A percentile compares a stretch with the other conserved stretches of the same genome.
phyloP scores from a whole-genome alignment of 2,113 vertebrate genomes.

The Pomatorhinus ruficollis region DNA sequence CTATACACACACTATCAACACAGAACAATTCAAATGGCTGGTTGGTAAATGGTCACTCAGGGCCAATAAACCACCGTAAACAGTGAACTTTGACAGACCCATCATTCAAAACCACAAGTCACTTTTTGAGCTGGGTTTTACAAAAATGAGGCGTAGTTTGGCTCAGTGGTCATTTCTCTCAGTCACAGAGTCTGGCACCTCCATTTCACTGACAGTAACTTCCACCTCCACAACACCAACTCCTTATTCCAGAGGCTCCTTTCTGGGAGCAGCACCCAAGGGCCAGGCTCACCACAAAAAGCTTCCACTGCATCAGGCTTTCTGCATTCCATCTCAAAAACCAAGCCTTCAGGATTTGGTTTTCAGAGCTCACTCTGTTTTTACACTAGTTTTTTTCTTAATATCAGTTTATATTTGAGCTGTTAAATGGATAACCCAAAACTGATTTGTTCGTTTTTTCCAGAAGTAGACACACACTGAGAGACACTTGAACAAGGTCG shows the following conservation, averaged over 20 bases:
- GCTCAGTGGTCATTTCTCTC: not conserved
- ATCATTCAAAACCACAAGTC: not conserved
- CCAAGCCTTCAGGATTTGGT: not conserved
- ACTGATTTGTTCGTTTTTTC: not conserved
- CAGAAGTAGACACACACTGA: not conserved
- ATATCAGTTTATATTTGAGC: not conserved
- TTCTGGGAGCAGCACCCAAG: not conserved
- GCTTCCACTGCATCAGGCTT: not conserved
- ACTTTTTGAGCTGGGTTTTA: not conserved
- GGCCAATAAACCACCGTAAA: not conserved
- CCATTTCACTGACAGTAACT: too few relatives aligned
- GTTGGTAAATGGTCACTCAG: not conserved
- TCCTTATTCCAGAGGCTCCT: rapidly evolving
- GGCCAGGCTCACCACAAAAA: not conserved
- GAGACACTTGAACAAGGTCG: not conserved
- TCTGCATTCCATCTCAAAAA: not conserved
- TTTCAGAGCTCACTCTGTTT: not conserved
- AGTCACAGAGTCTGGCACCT: not conserved
- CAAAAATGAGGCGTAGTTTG: rapidly evolving
- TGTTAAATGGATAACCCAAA: not conserved
- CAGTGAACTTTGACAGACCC: not conserved
- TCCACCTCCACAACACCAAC: not conserved
- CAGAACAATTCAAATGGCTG: not conserved
- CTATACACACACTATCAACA: not conserved
- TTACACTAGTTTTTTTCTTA: not conserved